A percentile compares a stretch with the other conserved stretches of the same genome.
Conservation (phyloP, 2,113 vertebrate genomes). For the Spilogale gracilis region DNA sequence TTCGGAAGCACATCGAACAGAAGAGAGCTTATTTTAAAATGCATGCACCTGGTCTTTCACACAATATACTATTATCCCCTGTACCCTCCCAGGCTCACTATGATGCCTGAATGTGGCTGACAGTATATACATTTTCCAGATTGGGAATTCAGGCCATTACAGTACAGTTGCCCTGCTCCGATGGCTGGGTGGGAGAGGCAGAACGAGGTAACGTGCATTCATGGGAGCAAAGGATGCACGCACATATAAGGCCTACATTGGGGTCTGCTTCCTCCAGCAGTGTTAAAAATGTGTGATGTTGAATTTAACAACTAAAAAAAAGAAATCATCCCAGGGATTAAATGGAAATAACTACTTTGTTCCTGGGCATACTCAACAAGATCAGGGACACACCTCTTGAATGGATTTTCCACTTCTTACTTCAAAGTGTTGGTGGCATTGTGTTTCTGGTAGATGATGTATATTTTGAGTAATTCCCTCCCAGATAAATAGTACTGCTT, state of each 20-base stretch:
- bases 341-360: constrained; percentile 7
- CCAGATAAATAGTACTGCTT: constrained; percentile 60
- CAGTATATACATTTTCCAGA: background rate
- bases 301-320: background rate
- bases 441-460: background rate
- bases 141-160: background rate
- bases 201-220: rapidly evolving
- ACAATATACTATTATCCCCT: rapidly evolving
- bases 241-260: background rate
- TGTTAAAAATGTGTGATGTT: background rate
- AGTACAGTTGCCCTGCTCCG: background rate
- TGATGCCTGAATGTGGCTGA: background rate
- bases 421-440: background rate
- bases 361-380: background rate
- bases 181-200: background rate
- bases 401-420: background rate
- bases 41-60: background rate
- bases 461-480: background rate
- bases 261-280: background rate
- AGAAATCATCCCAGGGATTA: background rate
- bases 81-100: background rate
- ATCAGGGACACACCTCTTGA: background rate
- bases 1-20: background rate
- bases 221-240: background rate
- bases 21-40: background rate